Evolutionary conservation across 1,140 invertebrate genomes (phyloP), one percentile per base, ranked within the genome.

Genomic region (Philopotamus ludificatus): DNA sequence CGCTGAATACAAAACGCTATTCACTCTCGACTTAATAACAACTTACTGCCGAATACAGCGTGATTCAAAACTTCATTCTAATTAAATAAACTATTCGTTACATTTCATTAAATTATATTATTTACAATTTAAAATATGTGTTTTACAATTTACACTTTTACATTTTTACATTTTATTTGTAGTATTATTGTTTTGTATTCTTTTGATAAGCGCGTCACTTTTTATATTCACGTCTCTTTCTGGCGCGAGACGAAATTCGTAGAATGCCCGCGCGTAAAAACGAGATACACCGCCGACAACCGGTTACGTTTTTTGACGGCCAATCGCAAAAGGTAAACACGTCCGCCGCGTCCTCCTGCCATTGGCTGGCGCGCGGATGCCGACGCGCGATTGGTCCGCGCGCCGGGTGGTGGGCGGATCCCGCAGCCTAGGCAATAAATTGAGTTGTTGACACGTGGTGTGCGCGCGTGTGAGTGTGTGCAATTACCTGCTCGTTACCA

Each of bases 381-480:
- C 12, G 57, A 20, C 10, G 2, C 18, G 18, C 16, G 26, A 57
- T 57, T 57, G 53, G 53, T n/a, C 53, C 1, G 12, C 28, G 12
- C 26, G 15, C 7, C 1, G 1, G 2, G 21, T 8, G 26, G 16
- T 1, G 39, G 55, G 55, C 55, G 55, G 16, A 9, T 20, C 55
- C 55, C 4, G n/a, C 12, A 20, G 18, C 1, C 18, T 1, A 9
- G 44, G 57, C 57, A 60, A 60, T 60, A 60, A 60, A 60, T 60
- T 60, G 57, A 60, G 57, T 60, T 60, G 57, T 60, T 60, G 57
- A 60, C 57, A 60, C 57, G 28, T 7, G 42, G 12, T 47, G 57
- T 26, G 25, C 28, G 42, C 16, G 42, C 20, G 44, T 18, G 25
- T 25, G 42, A 26, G 51, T 23, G 23, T 28, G 51, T 54, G 51